These are phyloP conservation scores for Takifugu bimaculatus DNA, from an alignment of 2,113 vertebrate genomes.

Conservation along the genomic window DNA sequence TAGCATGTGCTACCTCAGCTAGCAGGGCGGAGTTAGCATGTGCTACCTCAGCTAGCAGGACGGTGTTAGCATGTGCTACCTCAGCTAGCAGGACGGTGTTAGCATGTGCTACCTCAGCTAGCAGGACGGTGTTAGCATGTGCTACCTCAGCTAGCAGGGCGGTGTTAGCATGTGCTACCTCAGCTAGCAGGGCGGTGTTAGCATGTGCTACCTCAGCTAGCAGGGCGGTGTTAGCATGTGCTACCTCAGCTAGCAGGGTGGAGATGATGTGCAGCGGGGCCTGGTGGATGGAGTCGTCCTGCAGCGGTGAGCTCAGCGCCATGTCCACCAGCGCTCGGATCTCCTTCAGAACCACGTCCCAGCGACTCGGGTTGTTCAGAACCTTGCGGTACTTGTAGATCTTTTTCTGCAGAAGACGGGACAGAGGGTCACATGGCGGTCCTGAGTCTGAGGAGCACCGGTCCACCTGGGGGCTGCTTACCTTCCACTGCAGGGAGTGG, in stretches of 20 bases:
- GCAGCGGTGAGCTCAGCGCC: constrained; percentile 91
- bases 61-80: too few species aligned
- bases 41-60: too few species aligned
- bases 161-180: too few species aligned
- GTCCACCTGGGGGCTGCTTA: constrained; percentile 45
- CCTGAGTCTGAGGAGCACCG: not conserved
- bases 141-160: too few species aligned
- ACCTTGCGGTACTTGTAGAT: constrained; percentile 99
- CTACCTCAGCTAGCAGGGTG: constrained; percentile 93
- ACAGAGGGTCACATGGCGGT: not conserved
- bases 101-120: too few species aligned
- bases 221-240: not conserved
- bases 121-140: too few species aligned
- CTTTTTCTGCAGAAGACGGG: constrained; percentile 84
- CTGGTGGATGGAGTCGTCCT: constrained; percentile 98
- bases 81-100: too few species aligned
- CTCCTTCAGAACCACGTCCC: constrained; percentile 98
- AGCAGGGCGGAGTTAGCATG: too few species aligned
- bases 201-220: not conserved
- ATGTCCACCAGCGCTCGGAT: constrained; percentile 96
- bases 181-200: not conserved
- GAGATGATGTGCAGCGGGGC: constrained; percentile 98
- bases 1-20: too few species aligned
- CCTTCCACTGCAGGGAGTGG: constrained; percentile 99
- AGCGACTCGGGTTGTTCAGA: constrained; percentile 93